These are phyloP conservation scores for Drosophila kikkawai DNA, from an alignment of 1,140 invertebrate species.

Conservation along the genomic window DNA sequence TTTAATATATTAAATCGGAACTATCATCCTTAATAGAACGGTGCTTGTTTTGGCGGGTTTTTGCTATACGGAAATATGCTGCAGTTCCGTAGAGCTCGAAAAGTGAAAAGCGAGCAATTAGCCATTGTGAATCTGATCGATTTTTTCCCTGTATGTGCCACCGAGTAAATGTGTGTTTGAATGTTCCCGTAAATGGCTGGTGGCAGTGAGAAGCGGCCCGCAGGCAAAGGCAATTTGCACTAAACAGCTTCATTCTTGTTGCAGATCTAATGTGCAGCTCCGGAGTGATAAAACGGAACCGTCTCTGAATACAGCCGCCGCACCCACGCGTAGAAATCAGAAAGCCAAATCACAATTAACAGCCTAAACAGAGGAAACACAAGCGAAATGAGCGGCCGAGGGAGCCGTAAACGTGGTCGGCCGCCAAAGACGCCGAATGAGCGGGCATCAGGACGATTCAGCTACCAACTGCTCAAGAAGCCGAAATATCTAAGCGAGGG, in stretches of 20 bases:
- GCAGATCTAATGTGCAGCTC: slow-evolving; percentile 34
- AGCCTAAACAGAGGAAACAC: slow-evolving; percentile 7
- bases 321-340: not conserved
- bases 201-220: slow-evolving; percentile 8
- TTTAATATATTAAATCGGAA: slow-evolving; percentile 27
- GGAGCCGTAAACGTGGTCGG: slow-evolving; percentile 92
- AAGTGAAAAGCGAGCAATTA: slow-evolving; percentile 2
- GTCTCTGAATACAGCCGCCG: slow-evolving; percentile 18
- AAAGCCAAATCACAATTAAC: not conserved
- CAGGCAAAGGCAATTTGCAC: slow-evolving; percentile 1
- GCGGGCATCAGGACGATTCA: slow-evolving; percentile 93
- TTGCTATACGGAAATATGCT: not conserved
- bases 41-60: slow-evolving; percentile 34
- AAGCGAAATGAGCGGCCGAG: slow-evolving; percentile 87
- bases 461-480: slow-evolving; percentile 95
- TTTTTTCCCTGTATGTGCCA: slow-evolving; percentile 51
- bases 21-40: slow-evolving; percentile 14
- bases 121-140: slow-evolving; percentile 33
- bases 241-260: slow-evolving; percentile 15
- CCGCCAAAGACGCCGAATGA: slow-evolving; percentile 94
- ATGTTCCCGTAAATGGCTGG: slow-evolving; percentile 29
- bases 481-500: slow-evolving; percentile 94
- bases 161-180: slow-evolving; percentile 31
- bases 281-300: slow-evolving; percentile 10
- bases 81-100: not conserved